Evolutionary conservation across 2,797 vertebrate species (phyloP).

Genomic region (Rhynchotus rufescens): DNA sequence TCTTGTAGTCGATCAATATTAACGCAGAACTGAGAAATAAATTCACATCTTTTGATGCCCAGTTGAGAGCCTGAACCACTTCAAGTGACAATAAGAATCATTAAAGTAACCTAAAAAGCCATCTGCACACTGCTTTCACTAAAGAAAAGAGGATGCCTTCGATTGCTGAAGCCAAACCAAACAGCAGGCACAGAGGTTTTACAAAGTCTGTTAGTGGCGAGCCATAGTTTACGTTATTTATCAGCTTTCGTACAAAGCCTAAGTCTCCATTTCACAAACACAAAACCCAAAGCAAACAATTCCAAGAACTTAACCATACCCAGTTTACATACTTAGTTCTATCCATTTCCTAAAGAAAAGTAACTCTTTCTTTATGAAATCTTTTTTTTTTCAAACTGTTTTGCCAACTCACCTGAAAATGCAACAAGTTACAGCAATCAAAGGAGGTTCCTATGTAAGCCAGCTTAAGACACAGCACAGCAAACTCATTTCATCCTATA

Average conservation of each 20-base stretch:
- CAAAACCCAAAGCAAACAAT: constrained; percentile 36
- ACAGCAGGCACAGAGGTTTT: constrained; percentile 25
- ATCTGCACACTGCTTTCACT: constrained; percentile 20
- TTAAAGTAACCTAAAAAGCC: constrained; percentile 47
- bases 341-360: constrained; percentile 59
- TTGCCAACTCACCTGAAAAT: constrained; percentile 64
- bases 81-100: constrained; percentile 45
- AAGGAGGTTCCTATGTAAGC: constrained; percentile 31
- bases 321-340: constrained; percentile 53
- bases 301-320: constrained; percentile 57
- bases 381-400: constrained; percentile 17
- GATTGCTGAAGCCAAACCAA: constrained; percentile 47
- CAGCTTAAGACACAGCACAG: constrained; percentile 55
- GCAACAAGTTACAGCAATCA: constrained; percentile 35
- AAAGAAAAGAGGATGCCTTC: constrained; percentile 33
- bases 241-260: constrained; percentile 46
- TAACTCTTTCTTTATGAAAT: constrained; percentile 33
- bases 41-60: background rate
- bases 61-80: constrained; percentile 3
- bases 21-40: background rate
- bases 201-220: constrained; percentile 2
- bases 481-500: constrained; percentile 24
- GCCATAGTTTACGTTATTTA: constrained; percentile 29
- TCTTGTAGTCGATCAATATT: background rate
- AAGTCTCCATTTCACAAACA: constrained; percentile 58